phyloP scores from a whole-genome alignment of 2,797 vertebrate genomes.

The Anas bernieri region DNA sequence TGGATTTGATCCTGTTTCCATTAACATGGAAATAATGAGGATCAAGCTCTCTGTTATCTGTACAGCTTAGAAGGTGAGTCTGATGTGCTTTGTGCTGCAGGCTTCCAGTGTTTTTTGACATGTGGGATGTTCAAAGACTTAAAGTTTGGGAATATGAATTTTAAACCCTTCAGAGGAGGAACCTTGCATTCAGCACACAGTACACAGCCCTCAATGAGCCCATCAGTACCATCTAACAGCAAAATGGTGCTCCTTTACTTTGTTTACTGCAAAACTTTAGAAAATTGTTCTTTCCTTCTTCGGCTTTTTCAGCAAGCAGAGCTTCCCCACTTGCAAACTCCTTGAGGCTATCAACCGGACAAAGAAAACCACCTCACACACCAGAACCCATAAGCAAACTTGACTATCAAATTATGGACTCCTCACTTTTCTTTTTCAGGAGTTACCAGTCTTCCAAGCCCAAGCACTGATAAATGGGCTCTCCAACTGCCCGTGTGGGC shows the following conservation, averaged over 20 bases:
- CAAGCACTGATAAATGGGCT: not conserved
- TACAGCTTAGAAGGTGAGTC: not conserved
- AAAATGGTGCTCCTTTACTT: not conserved
- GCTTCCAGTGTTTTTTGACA: not conserved
- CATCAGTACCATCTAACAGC: not conserved
- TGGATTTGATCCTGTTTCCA: constrained; percentile 2
- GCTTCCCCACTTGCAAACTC: not conserved
- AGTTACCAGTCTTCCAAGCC: not conserved
- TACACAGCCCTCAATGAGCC: not conserved
- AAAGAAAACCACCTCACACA: not conserved
- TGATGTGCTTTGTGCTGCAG: not conserved
- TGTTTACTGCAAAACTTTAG: not conserved
- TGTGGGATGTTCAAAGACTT: not conserved
- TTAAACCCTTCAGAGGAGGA: not conserved
- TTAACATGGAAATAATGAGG: not conserved
- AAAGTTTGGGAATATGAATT: not conserved
- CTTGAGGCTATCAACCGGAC: not conserved
- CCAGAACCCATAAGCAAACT: not conserved
- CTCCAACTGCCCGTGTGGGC: not conserved
- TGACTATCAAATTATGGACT: not conserved
- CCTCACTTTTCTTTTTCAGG: not conserved
- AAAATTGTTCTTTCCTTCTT: not conserved
- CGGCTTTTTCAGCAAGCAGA: not conserved
- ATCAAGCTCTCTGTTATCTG: not conserved
- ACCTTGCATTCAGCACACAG: not conserved